These are phyloP conservation scores for Hirundichthys speculiger DNA, from an alignment of 2,113 vertebrate species.

Conservation along the genomic window DNA sequence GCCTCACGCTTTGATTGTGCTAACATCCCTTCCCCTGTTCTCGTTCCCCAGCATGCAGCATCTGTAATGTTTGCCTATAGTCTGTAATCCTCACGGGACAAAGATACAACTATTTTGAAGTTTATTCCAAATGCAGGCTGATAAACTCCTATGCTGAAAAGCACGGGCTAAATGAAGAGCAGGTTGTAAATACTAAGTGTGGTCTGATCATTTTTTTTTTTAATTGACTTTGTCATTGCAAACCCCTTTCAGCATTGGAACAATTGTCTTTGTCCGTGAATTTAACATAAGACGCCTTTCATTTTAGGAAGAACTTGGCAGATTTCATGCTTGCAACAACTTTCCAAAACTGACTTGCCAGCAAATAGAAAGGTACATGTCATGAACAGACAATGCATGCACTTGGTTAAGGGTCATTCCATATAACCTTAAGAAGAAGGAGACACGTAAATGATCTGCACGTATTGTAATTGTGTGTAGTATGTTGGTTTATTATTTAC, in stretches of 20 bases:
- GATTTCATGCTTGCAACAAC: neutral
- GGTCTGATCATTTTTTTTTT: too few species aligned
- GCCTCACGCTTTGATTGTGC: constrained; percentile 14
- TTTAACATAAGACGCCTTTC: neutral
- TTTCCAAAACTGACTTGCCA: neutral
- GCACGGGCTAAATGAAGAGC: too few species aligned
- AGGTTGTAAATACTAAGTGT: too few species aligned
- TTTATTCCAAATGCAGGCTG: neutral
- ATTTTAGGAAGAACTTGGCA: neutral
- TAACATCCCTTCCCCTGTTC: neutral
- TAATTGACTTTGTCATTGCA: too few species aligned
- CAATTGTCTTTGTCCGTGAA: too few species aligned
- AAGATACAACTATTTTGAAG: neutral
- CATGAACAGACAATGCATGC: too few species aligned
- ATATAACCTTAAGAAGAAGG: neutral
- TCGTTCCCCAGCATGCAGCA: neutral
- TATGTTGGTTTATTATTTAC: neutral
- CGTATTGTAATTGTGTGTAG: too few species aligned
- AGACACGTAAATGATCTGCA: too few species aligned
- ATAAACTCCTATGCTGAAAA: constrained; percentile 1
- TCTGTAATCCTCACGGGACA: neutral
- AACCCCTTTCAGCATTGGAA: neutral
- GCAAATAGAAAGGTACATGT: too few species aligned
- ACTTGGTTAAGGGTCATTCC: too few species aligned
- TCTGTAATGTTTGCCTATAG: neutral